Evolutionary conservation across 2,113 vertebrate genomes (phyloP), one percentile per base, ranked within the genome.

Genomic region (Pachypanchax playfairii): DNA sequence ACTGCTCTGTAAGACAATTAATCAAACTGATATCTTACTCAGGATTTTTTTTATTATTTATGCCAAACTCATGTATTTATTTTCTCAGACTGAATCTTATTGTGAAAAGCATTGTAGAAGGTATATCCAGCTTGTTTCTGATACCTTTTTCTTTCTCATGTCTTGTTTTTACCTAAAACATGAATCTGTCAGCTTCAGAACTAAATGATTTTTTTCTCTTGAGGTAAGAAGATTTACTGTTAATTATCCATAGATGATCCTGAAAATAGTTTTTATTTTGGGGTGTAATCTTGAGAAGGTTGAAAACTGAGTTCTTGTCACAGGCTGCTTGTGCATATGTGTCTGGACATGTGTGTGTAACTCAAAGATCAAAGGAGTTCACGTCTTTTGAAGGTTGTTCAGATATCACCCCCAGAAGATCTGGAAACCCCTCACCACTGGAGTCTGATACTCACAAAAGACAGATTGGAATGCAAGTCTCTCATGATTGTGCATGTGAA

Each of bases 321-420:
- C 13, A 4, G 11, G 8, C 51, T 22, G 33, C 24, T 5, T n/a
- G 11, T 48, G 38, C 33, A 5, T 49, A 33, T 20, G 38, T 39
- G 13, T 52, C 1, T 33, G 28, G 33, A 4, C 26, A 11, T 21
- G 28, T 20, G 25, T 29, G 28, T 29, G 28, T 29, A 57, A 17
- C 49, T 35, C 22, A 22, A 47, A 57, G 70, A 83, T 86, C 75
- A 87, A 85, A 84, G 55, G 18, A 68, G 31, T 62, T 70, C 54
- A 60, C 10, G 31, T 58, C 77, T 66, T 83, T 63, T 83, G 71
- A 84, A 73, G 60, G 6, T 74, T 62, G 59, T 80, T 87, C 77
- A 73, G 63, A 52, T 79, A 73, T 82, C 63, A 55, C 46, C 42
- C 61, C 58, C 28, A 48, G 20, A 4, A 57, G 59, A 78, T 77